Percentiles rank a stretch among this genome's conserved stretches.
phyloP scores from a whole-genome alignment of 23 tunicate genomes.

The Oikopleura dioica region DNA sequence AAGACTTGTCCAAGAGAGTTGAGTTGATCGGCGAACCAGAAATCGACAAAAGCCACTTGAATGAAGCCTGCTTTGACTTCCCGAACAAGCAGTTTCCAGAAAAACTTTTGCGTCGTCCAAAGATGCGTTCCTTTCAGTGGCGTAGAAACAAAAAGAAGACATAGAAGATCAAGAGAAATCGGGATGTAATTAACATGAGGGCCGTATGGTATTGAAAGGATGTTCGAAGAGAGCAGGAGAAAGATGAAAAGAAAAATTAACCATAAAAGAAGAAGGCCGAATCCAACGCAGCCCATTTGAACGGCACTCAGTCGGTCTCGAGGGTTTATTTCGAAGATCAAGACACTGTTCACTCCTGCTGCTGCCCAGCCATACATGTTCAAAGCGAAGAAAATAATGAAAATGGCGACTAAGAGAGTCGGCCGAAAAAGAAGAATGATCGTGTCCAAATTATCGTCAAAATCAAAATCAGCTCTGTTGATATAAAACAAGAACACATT shows the following conservation, averaged over 20 bases:
- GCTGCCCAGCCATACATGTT: conserved; percentile 2
- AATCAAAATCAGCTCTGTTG: too few species aligned
- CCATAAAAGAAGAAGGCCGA: too few species aligned
- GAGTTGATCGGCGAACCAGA: conserved; percentile 9
- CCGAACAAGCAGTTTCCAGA: background rate
- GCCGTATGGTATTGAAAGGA: too few species aligned
- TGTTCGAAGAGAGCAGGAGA: too few species aligned
- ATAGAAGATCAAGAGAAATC: too few species aligned
- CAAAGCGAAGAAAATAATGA: background rate
- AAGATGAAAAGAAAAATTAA: too few species aligned
- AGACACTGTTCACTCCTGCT: background rate
- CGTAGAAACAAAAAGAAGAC: too few species aligned
- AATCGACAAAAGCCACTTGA: conserved; percentile 10
- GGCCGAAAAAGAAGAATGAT: conserved; percentile 2
- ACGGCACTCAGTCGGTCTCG: background rate
- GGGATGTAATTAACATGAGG: too few species aligned
- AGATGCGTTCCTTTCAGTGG: too few species aligned
- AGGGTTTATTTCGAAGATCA: background rate
- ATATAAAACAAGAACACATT: too few species aligned
- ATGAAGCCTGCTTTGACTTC: background rate
- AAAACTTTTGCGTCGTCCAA: too few species aligned
- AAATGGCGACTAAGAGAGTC: background rate
- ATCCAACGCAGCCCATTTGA: too few species aligned
- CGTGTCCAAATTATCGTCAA: background rate
- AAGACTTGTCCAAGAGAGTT: background rate